Base-by-base conservation (phyloP, 2,797 vertebrate species). In the Serranus cabrilla region DNA sequence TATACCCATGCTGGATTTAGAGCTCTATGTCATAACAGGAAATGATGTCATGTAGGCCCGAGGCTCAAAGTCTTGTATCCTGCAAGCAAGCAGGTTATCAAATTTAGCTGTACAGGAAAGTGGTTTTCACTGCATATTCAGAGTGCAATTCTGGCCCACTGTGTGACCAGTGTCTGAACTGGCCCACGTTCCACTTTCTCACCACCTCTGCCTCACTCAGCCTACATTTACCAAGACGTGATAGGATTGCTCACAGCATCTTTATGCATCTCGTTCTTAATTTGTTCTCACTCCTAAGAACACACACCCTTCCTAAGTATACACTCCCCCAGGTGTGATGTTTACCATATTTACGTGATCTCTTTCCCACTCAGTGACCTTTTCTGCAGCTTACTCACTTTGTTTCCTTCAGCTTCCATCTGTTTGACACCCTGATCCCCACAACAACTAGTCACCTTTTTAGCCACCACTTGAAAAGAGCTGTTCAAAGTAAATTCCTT, bases 1-100 rank as follows among this genome's bases (percentile, higher is more conserved):
- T 74, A 76, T 76, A 77, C 8, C 7, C 63, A 54, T 31, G 82
- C 87, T 75, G 39, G 17, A 87, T 86, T 88, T 90, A 88, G 87
- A 87, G 55, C 65, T 17, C 51, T 74, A 52, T 87, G 88, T 92
- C 90, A 90, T 84, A 89, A 90, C 89, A 91, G 93, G 93, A 94
- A 89, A 71, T 90, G 17, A 92, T 88, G 74, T 93, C 87, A 90
- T 25, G 7, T n/a, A 46, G 55, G 52, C 51, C 31, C 14, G 6
- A 47, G 37, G 46, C 76, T 74, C 37, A 50, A 59, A n/a, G 20
- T 66, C 13, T 62, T 77, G 21, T 72, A 57, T 64, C 54, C 50
- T 85, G 54, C 65, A 60, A 75, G 74, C 81, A 89, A 65, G 12
- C 52, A 71, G 49, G 58, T 73, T 70, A 21, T 74, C 63, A 73